A percentile compares a stretch with the other conserved stretches of the same genome.
These are phyloP conservation scores for Cremastinae sp. DNA, from an alignment of 2,888 invertebrate species.

Conservation along the genomic window DNA sequence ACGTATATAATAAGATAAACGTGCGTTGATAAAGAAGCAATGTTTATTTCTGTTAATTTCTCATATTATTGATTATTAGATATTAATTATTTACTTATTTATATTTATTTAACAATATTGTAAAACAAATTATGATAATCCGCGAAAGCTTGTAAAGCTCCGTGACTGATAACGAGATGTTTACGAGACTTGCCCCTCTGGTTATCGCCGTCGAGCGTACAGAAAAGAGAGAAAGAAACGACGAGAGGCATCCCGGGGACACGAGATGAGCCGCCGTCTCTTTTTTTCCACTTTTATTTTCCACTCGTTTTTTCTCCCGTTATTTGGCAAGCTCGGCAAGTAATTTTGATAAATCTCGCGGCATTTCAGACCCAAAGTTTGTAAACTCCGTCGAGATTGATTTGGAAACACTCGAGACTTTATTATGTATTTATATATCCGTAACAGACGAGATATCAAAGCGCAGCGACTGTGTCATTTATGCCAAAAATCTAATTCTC, in stretches of 20 bases:
- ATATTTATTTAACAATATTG: conserved; percentile 42
- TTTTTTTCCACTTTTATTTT: conserved; percentile 21
- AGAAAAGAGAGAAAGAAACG: background rate
- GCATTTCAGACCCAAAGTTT: conserved; percentile 68
- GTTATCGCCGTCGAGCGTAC: conserved; percentile 48
- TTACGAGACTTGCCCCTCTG: conserved; percentile 56
- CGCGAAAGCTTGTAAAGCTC: conserved; percentile 47
- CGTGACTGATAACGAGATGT: conserved; percentile 57
- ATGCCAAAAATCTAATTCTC: background rate
- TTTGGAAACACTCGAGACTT: conserved; percentile 49
- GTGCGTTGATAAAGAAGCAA: conserved; percentile 1
- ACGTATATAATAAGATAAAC: too few relatives aligned
- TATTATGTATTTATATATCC: conserved; percentile 17
- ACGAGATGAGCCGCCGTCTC: conserved; percentile 18
- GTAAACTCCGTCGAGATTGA: conserved; percentile 66
- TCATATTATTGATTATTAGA: conserved; percentile 30
- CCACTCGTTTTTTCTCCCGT: conserved; percentile 59
- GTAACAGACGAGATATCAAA: background rate
- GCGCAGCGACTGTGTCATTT: conserved; percentile 10
- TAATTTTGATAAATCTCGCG: conserved; percentile 67
- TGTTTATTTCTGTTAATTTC: conserved; percentile 27
- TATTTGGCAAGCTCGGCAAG: conserved; percentile 72
- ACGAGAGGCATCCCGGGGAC: conserved; percentile 27
- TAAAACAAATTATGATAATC: conserved; percentile 58
- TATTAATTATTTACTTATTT: conserved; percentile 21